A percentile compares a stretch with the other conserved stretches of the same genome.
phyloP scores from a whole-genome alignment of 2,888 invertebrate species.

The Ornithoptera alexandrae region DNA sequence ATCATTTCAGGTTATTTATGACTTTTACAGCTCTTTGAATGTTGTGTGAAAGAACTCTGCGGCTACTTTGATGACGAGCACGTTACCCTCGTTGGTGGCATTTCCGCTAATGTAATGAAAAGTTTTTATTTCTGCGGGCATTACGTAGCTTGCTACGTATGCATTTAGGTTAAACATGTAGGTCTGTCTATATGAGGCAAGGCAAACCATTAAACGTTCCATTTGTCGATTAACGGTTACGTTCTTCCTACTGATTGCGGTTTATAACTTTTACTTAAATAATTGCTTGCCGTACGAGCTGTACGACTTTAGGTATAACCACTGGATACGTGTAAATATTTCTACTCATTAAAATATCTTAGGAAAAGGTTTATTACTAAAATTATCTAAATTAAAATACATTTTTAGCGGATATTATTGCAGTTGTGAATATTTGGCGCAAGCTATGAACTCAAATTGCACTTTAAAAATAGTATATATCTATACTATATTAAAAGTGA shows the following conservation, averaged over 20 bases:
- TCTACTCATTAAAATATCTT: constrained; percentile 27
- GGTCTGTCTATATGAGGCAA: constrained; percentile 28
- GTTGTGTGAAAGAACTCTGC: constrained; percentile 67
- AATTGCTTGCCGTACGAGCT: constrained; percentile 23
- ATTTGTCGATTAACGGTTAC: constrained; percentile 31
- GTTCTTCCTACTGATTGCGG: constrained; percentile 30
- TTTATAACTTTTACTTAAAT: constrained; percentile 30
- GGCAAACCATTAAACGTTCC: constrained; percentile 29
- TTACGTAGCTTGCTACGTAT: constrained; percentile 31
- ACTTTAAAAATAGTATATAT: too few relatives aligned
- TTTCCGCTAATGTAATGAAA: constrained; percentile 64
- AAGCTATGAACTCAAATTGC: not conserved
- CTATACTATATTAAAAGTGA: too few relatives aligned
- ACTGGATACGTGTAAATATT: constrained; percentile 27
- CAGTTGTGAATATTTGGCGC: not conserved
- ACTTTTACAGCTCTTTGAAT: constrained; percentile 66
- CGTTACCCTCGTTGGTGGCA: constrained; percentile 67
- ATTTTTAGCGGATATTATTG: constrained; percentile 7
- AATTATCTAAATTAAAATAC: constrained; percentile 8
- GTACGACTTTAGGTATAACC: constrained; percentile 25
- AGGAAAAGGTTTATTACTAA: constrained; percentile 26
- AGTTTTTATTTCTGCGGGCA: constrained; percentile 37
- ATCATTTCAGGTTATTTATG: constrained; percentile 78
- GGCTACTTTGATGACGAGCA: constrained; percentile 63
- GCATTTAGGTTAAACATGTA: constrained; percentile 30